Base-by-base conservation (phyloP, 2,888 invertebrate genomes). In the Coleophora flavipennella region DNA sequence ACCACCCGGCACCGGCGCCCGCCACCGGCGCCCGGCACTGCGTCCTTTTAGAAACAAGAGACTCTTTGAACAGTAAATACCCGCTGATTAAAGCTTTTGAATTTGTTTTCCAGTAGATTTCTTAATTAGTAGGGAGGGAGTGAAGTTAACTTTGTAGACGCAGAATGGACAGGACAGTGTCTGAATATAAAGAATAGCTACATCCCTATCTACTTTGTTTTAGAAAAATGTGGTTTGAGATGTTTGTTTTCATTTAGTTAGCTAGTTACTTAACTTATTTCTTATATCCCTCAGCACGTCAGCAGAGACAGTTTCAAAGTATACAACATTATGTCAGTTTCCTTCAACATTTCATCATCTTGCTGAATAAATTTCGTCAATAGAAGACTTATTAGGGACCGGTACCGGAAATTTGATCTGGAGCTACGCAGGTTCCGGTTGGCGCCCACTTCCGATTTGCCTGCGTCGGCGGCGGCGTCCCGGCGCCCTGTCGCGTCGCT, bases 391-490 rank as follows among this genome's bases (percentile, higher is more conserved):
- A 77, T 78, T 78, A 77, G 70, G 63, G 67, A 62, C 70, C 72
- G 72, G 68, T 58, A 65, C 53, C 78, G 81, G 77, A 81, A 79
- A 81, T 81, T 79, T 77, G 77, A 79, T 80, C 74, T 74, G 72
- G 64, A 74, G 74, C 74, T 75, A 79, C 78, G 80, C 77, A 77
- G 74, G 72, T 74, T 76, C 79, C 75, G 73, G 69, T 59, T 63
- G 69, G 64, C 64, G 61, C 61, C 62, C 59, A 61, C 62, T 72
- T 73, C 70, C 72, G 69, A 55, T 60, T 64, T 61, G 35, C 35
- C 13, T 13, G 39, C 28, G 32, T 29, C 29, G 26, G 28, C 35
- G 31, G 31, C 35, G 12, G 2, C 25, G 8, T 4, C 31, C 34
- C 29, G 33, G 40, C 44, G 35, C 55, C 35, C 41, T 36, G 28